Conservation (phyloP, 2,797 vertebrate genomes). For the Mico argentatus region DNA sequence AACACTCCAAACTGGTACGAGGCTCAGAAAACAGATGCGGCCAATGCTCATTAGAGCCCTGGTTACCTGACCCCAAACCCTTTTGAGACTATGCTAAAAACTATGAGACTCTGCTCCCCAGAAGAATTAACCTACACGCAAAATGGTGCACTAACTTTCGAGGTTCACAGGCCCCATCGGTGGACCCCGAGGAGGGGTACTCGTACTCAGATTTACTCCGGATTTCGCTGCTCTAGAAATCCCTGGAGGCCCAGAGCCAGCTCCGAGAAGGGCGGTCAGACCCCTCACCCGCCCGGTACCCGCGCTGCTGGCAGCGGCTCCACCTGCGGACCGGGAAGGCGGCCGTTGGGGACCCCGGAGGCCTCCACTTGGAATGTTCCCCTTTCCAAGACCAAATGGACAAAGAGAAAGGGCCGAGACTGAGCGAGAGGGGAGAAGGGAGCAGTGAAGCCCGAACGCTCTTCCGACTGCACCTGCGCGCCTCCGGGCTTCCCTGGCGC, state of each 20-base stretch:
- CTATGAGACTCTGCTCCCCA: background rate
- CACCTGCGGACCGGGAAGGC: background rate
- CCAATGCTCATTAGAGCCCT: background rate
- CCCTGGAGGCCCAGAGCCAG: background rate
- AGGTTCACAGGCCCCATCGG: background rate
- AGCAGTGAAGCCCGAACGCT: background rate
- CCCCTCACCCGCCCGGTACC: background rate
- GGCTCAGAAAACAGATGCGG: background rate
- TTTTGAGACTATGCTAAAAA: background rate
- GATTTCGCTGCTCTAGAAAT: background rate
- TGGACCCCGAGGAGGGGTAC: background rate
- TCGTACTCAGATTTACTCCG: background rate
- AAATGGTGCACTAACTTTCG: constrained; percentile 26
- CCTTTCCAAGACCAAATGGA: constrained; percentile 31
- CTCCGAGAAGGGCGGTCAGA: background rate
- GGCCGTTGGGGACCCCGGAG: background rate
- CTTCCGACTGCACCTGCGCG: constrained; percentile 43
- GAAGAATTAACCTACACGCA: background rate
- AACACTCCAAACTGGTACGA: background rate
- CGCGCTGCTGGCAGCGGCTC: background rate
- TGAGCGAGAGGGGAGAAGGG: background rate
- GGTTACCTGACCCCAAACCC: background rate
- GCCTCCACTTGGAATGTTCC: background rate
- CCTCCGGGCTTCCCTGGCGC: background rate
- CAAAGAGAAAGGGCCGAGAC: constrained; percentile 44